A percentile compares a stretch with the other conserved stretches of the same genome.
These are phyloP conservation scores for Agrotis clavis DNA, from an alignment of 2,888 invertebrate genomes.

Conservation along the genomic window DNA sequence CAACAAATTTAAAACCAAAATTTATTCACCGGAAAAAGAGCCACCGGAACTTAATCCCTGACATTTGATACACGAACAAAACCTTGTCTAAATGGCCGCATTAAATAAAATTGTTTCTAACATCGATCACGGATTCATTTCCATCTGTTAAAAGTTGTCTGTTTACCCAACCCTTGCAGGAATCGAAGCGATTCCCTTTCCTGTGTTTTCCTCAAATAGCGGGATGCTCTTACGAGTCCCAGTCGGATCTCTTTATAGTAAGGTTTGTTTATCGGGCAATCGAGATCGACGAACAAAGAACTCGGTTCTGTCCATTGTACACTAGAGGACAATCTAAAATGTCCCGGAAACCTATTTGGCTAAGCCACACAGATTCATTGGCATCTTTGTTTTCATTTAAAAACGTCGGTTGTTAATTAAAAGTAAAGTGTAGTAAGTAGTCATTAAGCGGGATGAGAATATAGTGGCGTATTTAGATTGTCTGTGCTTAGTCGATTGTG, in stretches of 20 bases:
- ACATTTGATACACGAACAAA: conserved; percentile 47
- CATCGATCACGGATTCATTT: conserved; percentile 71
- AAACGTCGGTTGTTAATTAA: conserved; percentile 63
- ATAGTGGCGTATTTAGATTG: conserved; percentile 36
- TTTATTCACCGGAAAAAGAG: conserved; percentile 16
- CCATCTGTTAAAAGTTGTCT: conserved; percentile 66
- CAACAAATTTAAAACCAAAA: conserved; percentile 27
- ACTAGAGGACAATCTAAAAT: conserved; percentile 72
- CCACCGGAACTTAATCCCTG: conserved; percentile 43
- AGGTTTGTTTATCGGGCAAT: conserved; percentile 78
- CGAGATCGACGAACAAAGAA: conserved; percentile 77
- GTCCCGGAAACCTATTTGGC: conserved; percentile 74
- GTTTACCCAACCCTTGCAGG: conserved; percentile 68
- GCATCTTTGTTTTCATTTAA: conserved; percentile 60
- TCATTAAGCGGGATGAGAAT: conserved; percentile 56
- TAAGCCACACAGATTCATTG: conserved; percentile 63
- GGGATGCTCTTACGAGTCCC: conserved; percentile 73
- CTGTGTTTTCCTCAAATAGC: conserved; percentile 75
- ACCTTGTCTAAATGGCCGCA: conserved; percentile 16
- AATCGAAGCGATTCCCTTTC: conserved; percentile 71
- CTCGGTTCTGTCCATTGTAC: conserved; percentile 72
- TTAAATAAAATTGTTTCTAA: conserved; percentile 59
- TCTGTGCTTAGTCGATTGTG: conserved; percentile 43
- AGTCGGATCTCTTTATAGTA: conserved; percentile 75
- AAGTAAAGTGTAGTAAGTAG: conserved; percentile 54